Evolutionary conservation across 2,888 invertebrate genomes (phyloP), one percentile per base, ranked within the genome.

Genomic region (Cryptus armator): DNA sequence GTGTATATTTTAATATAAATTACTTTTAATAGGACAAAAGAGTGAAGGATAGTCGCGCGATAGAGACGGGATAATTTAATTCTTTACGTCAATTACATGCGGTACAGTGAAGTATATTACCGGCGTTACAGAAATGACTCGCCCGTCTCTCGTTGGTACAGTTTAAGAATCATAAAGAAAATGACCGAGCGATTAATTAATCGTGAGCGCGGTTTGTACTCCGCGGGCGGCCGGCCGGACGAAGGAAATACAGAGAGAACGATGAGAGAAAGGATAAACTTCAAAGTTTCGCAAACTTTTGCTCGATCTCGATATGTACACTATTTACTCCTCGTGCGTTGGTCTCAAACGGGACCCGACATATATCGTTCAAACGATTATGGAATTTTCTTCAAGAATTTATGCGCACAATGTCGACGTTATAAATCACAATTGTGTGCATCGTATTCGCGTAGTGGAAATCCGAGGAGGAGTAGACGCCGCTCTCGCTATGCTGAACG

Each of bases 161-260:
- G 12, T 56, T 56, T 64, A 67, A 32, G 76, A 62, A 80, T 85
- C 82, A 51, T 85, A 71, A 76, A 85, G 71, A 72, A 79, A 80
- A 78, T 80, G 70, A 84, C 74, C 68, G 53, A 48, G 19, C 76
- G 74, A 84, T 83, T 83, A 81, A 81, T 86, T 83, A 78, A 75
- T 48, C 59, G 51, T 14, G 32, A 32, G 46, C 51, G 19, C 16
- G 62, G 48, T 67, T 46, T 32, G 24, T 62, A 16, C 48, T 67
- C 37, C 19, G 66, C 46, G 53, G 43, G 62, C 51, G 32, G 43
- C 64, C 51, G 32, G 59, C n/a, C 9, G 46, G 48, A 72, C 64
- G 32, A 71, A 74, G 62, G 74, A 72, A 72, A 77, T 37, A 62
- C 16, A 68, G 16, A 59, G 53, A 66, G 74, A 71, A 62, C 19